Base-by-base conservation (phyloP, 2,113 vertebrate genomes). In the Otocyon megalotis region DNA sequence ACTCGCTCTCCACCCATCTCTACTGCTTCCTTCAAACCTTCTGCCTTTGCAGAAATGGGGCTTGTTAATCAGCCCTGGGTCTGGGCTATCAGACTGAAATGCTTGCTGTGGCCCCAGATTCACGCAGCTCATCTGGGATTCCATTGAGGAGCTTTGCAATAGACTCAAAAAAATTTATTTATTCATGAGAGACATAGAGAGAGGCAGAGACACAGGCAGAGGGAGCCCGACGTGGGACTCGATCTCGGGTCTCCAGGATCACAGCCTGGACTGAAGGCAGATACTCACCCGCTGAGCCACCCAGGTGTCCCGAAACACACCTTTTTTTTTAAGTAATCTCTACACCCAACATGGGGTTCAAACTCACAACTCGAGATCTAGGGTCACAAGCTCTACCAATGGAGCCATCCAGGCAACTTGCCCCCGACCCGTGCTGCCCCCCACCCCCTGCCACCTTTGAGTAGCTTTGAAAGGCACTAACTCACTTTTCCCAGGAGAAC, bases 361-460 rank as follows among this genome's bases (percentile, higher is more conserved):
- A 48, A 48, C 24, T 28, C 24, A 76, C 6, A 4, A 76, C 24
- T 24, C 3, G 6, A 48, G 72, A 28, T 28, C 72, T 50, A 77
- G 74, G 14, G 24, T 50, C 8, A 3, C 74, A 50, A 10, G 26
- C 74, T 77, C 26, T 50, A 28, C 74, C 14, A 0, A 76, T 14
- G 15, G 43, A 74, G 37, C 43, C 74, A 77, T 26, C 15, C 26
- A 30, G 74, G 74, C 43, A 50, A 63, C 26, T 43, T 43, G 43
- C 43, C 43, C 43, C 43, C 5, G 1, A 43, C 43, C 43, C 43
- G 6, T 43, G 43, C 43, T 43, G 43, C 17, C 32, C 16, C 8
- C 32, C 4, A 10, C 11, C 13, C 4, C 10, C 11, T 1, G 1
- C 8, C 62, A 12, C 3, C n/a, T 48, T 32, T 16, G 19, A 43